Conservation (phyloP, 2,888 invertebrate genomes). For the Thecocarcelia acutangulata region DNA sequence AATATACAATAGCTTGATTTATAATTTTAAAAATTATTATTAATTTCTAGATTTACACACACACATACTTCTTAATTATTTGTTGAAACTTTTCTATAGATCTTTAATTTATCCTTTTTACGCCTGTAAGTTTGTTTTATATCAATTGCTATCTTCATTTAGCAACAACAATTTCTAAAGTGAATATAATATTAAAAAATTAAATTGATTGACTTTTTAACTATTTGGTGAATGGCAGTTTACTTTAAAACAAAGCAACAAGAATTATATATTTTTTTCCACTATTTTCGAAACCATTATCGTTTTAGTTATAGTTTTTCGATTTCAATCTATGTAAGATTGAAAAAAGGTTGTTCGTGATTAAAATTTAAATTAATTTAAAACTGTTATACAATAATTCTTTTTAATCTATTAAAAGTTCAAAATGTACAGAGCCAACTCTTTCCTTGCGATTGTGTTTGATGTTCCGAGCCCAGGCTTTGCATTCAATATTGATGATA, state of each 20-base stretch:
- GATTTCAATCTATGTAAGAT: slow-evolving; percentile 25
- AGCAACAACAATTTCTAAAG: slow-evolving; percentile 38
- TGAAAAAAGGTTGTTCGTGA: slow-evolving; percentile 46
- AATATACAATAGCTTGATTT: too few species aligned
- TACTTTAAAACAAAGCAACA: slow-evolving; percentile 67
- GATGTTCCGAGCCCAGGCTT: slow-evolving; percentile 87
- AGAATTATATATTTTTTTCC: slow-evolving; percentile 21
- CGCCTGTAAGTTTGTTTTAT: slow-evolving; percentile 15
- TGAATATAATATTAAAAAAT: slow-evolving; percentile 35
- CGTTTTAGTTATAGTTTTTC: not conserved
- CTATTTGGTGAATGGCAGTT: slow-evolving; percentile 70
- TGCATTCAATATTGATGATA: slow-evolving; percentile 86
- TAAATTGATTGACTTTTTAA: slow-evolving; percentile 53
- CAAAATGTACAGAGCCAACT: slow-evolving; percentile 88
- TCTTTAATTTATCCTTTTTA: slow-evolving; percentile 10
- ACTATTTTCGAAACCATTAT: slow-evolving; percentile 22
- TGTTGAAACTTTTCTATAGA: not conserved
- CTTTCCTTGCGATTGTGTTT: slow-evolving; percentile 86
- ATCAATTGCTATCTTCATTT: slow-evolving; percentile 16
- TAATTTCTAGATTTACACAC: not conserved
- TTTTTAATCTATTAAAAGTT: slow-evolving; percentile 84
- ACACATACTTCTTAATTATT: not conserved
- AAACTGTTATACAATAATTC: slow-evolving; percentile 47
- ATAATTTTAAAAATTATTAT: too few species aligned
- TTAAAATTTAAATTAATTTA: slow-evolving; percentile 49